phyloP scores from a whole-genome alignment of 2,888 invertebrate genomes.

The Patella caerulea region DNA sequence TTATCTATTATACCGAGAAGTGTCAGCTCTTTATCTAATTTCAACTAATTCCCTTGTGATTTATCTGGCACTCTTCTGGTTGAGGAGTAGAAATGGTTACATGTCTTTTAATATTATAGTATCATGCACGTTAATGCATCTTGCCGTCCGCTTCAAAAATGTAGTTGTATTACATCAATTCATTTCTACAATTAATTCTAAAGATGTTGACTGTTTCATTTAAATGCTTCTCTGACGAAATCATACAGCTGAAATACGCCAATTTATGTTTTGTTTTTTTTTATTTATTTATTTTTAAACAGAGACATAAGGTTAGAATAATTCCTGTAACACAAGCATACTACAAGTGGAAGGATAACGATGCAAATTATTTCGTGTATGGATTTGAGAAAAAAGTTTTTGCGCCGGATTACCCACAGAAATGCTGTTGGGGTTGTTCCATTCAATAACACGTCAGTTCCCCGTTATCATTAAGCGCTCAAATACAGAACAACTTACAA shows the following conservation, averaged over 20 bases:
- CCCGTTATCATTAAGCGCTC: no score
- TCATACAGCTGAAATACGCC: background rate
- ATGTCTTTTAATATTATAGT: no score
- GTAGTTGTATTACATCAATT: no score
- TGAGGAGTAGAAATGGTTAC: no score
- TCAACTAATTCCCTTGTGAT: no score
- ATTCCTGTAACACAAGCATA: constrained; percentile 69
- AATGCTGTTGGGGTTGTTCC: constrained; percentile 68
- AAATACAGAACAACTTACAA: no score
- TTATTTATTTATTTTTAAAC: constrained; percentile 37
- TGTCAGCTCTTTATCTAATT: no score
- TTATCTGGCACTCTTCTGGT: no score
- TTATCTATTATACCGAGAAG: no score
- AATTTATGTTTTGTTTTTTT: background rate
- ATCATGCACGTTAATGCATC: no score
- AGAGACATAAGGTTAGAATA: constrained; percentile 69
- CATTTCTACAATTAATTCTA: no score
- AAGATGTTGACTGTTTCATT: background rate
- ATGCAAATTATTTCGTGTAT: constrained; percentile 66
- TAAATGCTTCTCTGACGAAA: background rate
- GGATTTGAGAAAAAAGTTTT: constrained; percentile 70
- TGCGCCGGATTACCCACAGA: constrained; percentile 70
- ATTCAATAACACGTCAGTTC: constrained; percentile 45
- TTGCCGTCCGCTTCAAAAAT: no score
- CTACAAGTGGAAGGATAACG: constrained; percentile 65